These are phyloP conservation scores for Orthosia gracilis DNA, from an alignment of 2,888 invertebrate species.

Conservation along the genomic window DNA sequence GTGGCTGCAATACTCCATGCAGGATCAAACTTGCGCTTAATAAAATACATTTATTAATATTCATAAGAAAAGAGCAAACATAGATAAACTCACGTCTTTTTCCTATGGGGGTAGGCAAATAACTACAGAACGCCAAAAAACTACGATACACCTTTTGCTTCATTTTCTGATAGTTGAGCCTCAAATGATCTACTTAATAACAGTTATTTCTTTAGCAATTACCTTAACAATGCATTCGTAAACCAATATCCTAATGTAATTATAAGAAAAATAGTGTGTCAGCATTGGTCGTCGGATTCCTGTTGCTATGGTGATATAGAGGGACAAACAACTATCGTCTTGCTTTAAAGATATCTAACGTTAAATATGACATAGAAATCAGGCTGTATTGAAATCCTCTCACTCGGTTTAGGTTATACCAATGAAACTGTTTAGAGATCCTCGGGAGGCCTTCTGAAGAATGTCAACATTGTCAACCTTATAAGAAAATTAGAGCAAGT, in stretches of 20 bases:
- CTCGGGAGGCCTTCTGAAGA: no score
- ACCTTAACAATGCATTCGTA: slow-evolving; percentile 10
- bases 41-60: no score
- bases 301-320: slow-evolving; percentile 42
- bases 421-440: no score
- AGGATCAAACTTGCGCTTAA: no score
- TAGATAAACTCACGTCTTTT: no score
- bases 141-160: not conserved
- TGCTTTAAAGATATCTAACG: not conserved
- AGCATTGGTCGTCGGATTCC: slow-evolving; percentile 9
- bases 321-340: slow-evolving; percentile 17
- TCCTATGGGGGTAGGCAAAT: no score
- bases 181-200: slow-evolving; percentile 9
- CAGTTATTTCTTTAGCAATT: not conserved
- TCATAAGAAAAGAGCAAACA: no score
- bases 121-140: not conserved
- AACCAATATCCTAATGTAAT: slow-evolving; percentile 42
- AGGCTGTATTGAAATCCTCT: no score
- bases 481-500: no score
- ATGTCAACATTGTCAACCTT: no score
- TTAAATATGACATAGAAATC: not conserved
- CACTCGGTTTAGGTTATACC: no score
- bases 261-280: slow-evolving; percentile 14
- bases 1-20: no score
- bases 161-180: not conserved